Evolutionary conservation across 2,113 vertebrate species (phyloP).

Genomic region (Xenopus borealis): DNA sequence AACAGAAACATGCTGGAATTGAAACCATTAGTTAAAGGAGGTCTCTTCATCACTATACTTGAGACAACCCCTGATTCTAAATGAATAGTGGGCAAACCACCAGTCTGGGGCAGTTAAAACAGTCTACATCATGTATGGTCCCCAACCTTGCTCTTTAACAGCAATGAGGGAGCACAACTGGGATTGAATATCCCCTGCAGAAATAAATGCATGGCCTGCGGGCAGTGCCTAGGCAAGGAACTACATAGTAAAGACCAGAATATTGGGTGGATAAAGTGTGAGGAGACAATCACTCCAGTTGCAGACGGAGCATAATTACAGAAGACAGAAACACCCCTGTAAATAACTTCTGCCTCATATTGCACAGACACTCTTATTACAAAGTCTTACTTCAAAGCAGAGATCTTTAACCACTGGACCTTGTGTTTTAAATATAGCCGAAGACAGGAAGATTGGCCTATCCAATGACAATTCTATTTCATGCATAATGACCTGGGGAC

Average conservation of each 20-base stretch:
- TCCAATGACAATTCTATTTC: slow-evolving; percentile 34
- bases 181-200: neutral
- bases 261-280: slow-evolving; percentile 9
- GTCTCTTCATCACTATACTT: too few relatives aligned
- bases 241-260: neutral
- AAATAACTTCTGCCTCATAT: neutral
- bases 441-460: slow-evolving; percentile 46
- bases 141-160: neutral
- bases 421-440: slow-evolving; percentile 5
- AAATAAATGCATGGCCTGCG: neutral
- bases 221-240: neutral
- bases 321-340: neutral
- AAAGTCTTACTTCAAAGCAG: neutral
- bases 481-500: slow-evolving; percentile 79
- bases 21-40: too few relatives aligned
- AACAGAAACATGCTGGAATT: neutral
- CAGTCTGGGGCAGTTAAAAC: neutral
- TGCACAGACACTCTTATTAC: neutral
- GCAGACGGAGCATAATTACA: neutral
- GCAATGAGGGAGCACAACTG: neutral
- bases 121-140: slow-evolving; percentile 24
- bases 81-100: too few relatives aligned
- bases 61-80: too few relatives aligned
- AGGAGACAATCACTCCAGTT: neutral
- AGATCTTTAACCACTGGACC: neutral